Base-by-base conservation (phyloP, 2,113 vertebrate species). In the Synchiropus splendidus region DNA sequence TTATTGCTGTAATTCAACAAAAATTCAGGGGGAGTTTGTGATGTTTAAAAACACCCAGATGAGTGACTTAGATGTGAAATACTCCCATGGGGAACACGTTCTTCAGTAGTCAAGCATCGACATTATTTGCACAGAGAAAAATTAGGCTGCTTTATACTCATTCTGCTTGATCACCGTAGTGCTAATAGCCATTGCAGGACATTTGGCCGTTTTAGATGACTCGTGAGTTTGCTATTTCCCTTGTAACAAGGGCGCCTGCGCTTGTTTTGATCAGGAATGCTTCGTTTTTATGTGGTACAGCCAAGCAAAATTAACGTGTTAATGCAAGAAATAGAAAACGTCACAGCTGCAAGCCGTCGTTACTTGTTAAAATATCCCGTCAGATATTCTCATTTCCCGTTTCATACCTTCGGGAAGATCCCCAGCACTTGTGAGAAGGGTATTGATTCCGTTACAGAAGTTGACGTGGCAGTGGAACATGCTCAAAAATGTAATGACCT, bases 221-320 rank as follows among this genome's bases (percentile, higher is more conserved):
- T 60, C 71, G 48, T 75, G 61, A 71, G n/a, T n/a, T n/a, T n/a
- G 63, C 50, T 59, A 64, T 51, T 73, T 79, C 75, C 74, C 82
- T 85, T 83, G 80, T 74, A 84, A 67, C 81, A 81, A 83, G 80
- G 73, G 78, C 61, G 30, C 68, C 39, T 58, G 54, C 35, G 21
- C 12, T 51, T 35, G 43, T 62, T 21, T 41, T 27, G n/a, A 36
- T 44, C 10, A 44, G 31, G 27, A 42, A 31, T 9, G 42, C 42
- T 64, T 39, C 42, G 8, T 31, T 63, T 34, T 36, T 50, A 49
- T 14, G 37, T 70, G 45, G n/a, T n/a, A n/a, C n/a, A n/a, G n/a
- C n/a, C n/a, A n/a, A n/a, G n/a, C n/a, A n/a, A n/a, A n/a, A n/a
- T n/a, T n/a, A n/a, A n/a, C n/a, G n/a, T n/a, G n/a, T n/a, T n/a